These are phyloP conservation scores for Sus cebifrons DNA, from an alignment of 2,797 vertebrate species.

Conservation along the genomic window DNA sequence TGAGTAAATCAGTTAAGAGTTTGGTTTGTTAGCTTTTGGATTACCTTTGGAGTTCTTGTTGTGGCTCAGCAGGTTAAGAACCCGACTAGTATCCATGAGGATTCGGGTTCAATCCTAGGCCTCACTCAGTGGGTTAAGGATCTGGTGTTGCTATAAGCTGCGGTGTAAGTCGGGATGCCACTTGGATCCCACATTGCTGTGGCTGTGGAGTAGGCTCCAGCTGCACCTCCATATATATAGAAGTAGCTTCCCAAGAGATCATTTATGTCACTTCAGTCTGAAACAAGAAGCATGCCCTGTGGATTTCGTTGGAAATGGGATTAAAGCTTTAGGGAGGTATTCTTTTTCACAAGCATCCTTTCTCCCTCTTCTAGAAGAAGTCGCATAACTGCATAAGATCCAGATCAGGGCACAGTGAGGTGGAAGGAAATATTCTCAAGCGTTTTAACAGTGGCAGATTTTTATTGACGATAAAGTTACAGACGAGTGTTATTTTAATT, in stretches of 20 bases:
- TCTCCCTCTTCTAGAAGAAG: neutral
- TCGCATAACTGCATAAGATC: neutral
- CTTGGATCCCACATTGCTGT: too few relatives aligned
- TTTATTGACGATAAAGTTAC: neutral
- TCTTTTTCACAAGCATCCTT: neutral
- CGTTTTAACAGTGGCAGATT: slow-evolving; percentile 14
- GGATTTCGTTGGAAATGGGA: slow-evolving; percentile 65
- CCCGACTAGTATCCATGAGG: too few relatives aligned
- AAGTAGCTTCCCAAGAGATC: slow-evolving; percentile 60
- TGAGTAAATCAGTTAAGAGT: slow-evolving; percentile 59
- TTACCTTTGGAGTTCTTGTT: neutral
- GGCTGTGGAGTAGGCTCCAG: too few relatives aligned
- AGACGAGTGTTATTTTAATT: slow-evolving; percentile 49
- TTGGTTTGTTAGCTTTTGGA: slow-evolving; percentile 62
- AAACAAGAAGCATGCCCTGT: slow-evolving; percentile 9
- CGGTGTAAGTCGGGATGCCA: too few relatives aligned
- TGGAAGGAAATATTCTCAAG: slow-evolving; percentile 44
- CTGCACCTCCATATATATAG: too few relatives aligned
- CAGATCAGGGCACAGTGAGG: slow-evolving; percentile 27
- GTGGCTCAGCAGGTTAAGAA: too few relatives aligned
- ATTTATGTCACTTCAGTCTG: slow-evolving; percentile 44
- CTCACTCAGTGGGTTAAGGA: too few relatives aligned
- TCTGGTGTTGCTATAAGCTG: too few relatives aligned
- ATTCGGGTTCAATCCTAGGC: too few relatives aligned
- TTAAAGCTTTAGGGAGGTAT: slow-evolving; percentile 17